phyloP scores from a whole-genome alignment of 2,113 vertebrate genomes.

The Probosciger aterrimus region DNA sequence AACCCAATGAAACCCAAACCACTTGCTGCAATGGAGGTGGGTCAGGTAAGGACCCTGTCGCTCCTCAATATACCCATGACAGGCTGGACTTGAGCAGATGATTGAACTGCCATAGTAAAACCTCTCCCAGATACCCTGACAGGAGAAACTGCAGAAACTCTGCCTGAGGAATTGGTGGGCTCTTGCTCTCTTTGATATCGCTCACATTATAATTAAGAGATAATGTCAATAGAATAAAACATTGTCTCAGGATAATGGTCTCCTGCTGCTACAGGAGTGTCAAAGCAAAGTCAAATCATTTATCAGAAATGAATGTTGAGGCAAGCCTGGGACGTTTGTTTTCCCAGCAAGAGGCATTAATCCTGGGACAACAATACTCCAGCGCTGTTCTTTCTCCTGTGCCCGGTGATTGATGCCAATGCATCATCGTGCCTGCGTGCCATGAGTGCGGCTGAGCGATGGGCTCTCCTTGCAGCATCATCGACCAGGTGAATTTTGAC shows the following conservation, averaged over 20 bases:
- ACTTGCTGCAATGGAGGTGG: background rate
- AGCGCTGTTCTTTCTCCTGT: background rate
- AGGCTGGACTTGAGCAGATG: background rate
- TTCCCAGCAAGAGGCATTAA: slow-evolving; percentile 46
- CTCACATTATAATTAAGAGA: slow-evolving; percentile 75
- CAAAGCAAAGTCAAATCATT: slow-evolving; percentile 69
- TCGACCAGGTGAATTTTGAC: background rate
- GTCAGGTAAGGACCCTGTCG: background rate
- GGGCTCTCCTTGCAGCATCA: background rate
- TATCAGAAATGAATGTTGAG: slow-evolving; percentile 47
- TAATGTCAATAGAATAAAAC: slow-evolving; percentile 69
- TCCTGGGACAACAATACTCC: slow-evolving; percentile 6
- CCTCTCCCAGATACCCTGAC: background rate
- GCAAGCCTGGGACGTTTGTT: slow-evolving; percentile 46
- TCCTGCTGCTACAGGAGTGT: slow-evolving; percentile 63
- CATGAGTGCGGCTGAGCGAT: background rate
- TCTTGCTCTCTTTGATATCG: background rate
- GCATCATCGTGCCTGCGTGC: background rate
- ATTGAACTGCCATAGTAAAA: background rate
- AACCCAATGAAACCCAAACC: background rate
- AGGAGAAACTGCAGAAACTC: background rate
- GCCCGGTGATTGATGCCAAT: background rate
- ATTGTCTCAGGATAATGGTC: slow-evolving; percentile 65
- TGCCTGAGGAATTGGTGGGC: slow-evolving; percentile 52
- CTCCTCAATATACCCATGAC: background rate